Percentiles rank a stretch among this genome's conserved stretches.
Evolutionary conservation across 2,888 invertebrate genomes (phyloP).

Genomic region (Trissolcus japonicus): DNA sequence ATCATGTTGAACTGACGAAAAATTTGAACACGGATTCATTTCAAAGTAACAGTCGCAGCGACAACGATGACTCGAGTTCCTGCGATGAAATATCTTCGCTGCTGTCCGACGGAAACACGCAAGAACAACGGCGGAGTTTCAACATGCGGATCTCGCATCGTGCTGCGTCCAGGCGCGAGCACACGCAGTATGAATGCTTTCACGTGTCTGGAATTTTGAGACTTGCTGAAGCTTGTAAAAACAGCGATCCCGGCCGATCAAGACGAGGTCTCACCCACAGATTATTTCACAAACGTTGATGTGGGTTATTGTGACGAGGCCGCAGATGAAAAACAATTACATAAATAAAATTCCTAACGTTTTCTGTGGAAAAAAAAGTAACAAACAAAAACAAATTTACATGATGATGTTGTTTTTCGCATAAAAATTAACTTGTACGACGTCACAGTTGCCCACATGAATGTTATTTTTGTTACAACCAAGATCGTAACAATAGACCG

Average conservation of each 20-base stretch:
- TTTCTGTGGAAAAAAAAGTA: no score
- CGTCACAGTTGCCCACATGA: no score
- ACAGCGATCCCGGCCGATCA: slow-evolving; percentile 54
- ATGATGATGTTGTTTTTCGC: no score
- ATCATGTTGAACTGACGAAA: slow-evolving; percentile 84
- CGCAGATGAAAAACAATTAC: background rate
- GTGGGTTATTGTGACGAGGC: no score
- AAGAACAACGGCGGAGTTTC: slow-evolving; percentile 75
- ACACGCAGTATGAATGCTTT: slow-evolving; percentile 77
- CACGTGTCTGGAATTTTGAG: slow-evolving; percentile 76
- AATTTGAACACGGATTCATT: slow-evolving; percentile 78
- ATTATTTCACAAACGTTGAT: no score
- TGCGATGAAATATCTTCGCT: background rate
- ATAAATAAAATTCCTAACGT: background rate
- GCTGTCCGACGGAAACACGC: slow-evolving; percentile 43
- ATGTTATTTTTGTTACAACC: no score
- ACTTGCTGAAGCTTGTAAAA: slow-evolving; percentile 67
- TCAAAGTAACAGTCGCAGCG: slow-evolving; percentile 6
- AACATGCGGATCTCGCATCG: slow-evolving; percentile 77
- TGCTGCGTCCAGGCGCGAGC: slow-evolving; percentile 76
- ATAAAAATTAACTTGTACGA: no score
- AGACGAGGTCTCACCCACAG: slow-evolving; percentile 47
- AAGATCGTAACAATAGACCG: no score
- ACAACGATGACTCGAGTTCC: slow-evolving; percentile 76
- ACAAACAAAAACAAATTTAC: no score